Evolutionary conservation across 2,888 invertebrate genomes (phyloP), one percentile per base, ranked within the genome.

Genomic region (Drosophila rellima): DNA sequence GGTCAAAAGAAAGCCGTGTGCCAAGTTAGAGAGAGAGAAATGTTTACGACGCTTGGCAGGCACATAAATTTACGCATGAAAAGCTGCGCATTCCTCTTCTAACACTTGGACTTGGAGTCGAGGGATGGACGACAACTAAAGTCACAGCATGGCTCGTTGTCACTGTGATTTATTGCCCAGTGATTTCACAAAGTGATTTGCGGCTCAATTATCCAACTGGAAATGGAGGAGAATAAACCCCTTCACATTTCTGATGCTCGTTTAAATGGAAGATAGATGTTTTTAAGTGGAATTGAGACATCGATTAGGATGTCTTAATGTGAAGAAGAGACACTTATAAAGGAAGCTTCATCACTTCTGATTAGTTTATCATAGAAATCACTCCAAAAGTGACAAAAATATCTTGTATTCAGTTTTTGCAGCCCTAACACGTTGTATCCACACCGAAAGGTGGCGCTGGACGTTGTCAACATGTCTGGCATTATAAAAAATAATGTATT

Each of bases 21-120:
- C 74, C 74, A 74, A 70, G 54, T 61, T 68, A 68, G 64, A 86
- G 65, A 81, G 82, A 87, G 83, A 87, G 82, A 87, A 84, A 87
- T 87, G 90, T 88, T 88, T 90, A 89, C 87, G 88, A 87, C 69
- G 75, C 73, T 74, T 71, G 78, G 72, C 84, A 87, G 79, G 80
- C 81, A 83, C 85, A 88, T 88, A 90, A 90, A 88, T 88, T 88
- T 89, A 80, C 89, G 88, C 88, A 89, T 83, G 88, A 88, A 84
- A 84, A 80, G 83, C 77, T 77, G 67, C 57, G 56, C 74, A 74
- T 77, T 70, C 74, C 78, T 59, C 63, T 39, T 54, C 44, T 17
- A 18, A 10, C 18, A 33, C 10, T 23, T 10, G 35, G 23, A 35
- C n/a, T n/a, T n/a, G n/a, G n/a, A n/a, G n/a, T n/a, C 70, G 51